A percentile compares a stretch with the other conserved stretches of the same genome.
Conservation (phyloP, 1,140 invertebrate species). For the Frieseomelitta varia region DNA sequence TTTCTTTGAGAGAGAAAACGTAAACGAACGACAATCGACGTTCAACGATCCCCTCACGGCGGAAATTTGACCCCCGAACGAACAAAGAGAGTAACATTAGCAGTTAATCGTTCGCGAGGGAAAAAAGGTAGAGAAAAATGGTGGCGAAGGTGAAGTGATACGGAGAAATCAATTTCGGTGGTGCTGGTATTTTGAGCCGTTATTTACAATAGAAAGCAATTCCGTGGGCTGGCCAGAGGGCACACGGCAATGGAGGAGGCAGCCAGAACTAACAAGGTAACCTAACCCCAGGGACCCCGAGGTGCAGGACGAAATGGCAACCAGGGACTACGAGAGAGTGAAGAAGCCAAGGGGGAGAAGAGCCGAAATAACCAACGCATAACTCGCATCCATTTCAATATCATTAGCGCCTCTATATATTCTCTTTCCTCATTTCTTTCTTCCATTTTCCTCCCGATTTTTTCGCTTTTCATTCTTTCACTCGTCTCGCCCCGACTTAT, state of each 20-base stretch:
- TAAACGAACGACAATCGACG: neutral
- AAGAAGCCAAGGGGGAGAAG: conserved; percentile 43
- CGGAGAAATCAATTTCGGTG: conserved; percentile 62
- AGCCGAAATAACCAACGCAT: conserved; percentile 65
- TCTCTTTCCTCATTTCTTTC: neutral
- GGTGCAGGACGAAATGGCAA: conserved; percentile 34
- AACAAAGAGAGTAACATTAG: neutral
- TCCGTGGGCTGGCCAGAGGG: conserved; percentile 66
- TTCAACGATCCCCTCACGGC: neutral
- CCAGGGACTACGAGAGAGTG: conserved; percentile 31
- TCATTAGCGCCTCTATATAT: conserved; percentile 66
- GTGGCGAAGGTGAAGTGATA: conserved; percentile 31
- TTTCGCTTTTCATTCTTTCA: no score
- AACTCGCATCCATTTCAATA: conserved; percentile 72
- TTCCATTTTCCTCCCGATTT: neutral
- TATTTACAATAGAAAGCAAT: conserved; percentile 75
- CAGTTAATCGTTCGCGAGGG: neutral
- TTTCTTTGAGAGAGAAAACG: no score
- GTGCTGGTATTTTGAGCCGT: conserved; percentile 57
- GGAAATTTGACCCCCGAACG: neutral
- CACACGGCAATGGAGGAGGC: conserved; percentile 67
- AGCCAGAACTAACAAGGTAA: conserved; percentile 75
- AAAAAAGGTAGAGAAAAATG: neutral
- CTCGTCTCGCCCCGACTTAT: neutral
- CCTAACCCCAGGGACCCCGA: conserved; percentile 65